Conservation (phyloP, 2,113 vertebrate species). For the Tragelaphus strepsiceros region DNA sequence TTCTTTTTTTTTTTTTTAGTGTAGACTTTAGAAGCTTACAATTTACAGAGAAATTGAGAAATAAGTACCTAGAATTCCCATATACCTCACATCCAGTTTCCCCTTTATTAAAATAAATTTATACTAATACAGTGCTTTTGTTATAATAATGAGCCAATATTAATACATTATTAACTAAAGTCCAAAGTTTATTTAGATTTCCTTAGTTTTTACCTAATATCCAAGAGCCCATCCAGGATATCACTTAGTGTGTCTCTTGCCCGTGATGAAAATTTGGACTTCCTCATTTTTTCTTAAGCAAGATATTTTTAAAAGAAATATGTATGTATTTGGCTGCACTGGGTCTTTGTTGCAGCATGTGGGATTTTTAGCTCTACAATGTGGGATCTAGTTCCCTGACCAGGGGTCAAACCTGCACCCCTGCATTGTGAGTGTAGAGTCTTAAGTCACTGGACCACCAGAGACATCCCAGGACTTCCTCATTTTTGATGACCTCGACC, state of each 20-base stretch:
- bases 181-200: background rate
- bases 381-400: background rate
- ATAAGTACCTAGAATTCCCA: too few species aligned
- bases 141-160: background rate
- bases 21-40: too few species aligned
- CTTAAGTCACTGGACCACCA: background rate
- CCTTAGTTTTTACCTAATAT: background rate
- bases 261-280: background rate
- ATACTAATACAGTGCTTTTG: too few species aligned
- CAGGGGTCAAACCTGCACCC: background rate
- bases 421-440: background rate
- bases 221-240: background rate
- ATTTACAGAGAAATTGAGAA: too few species aligned
- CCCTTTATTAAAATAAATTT: too few species aligned
- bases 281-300: background rate
- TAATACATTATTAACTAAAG: background rate
- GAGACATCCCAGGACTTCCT: background rate
- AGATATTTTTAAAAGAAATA: background rate
- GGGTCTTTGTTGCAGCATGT: background rate
- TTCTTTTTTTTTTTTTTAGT: background rate
- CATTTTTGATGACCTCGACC: background rate
- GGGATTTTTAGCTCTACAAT: background rate
- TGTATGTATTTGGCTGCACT: background rate
- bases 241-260: background rate
- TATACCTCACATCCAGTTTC: too few species aligned